These are phyloP conservation scores for Hippopotamyrus pictus DNA, from an alignment of 2,797 vertebrate species.

Conservation along the genomic window DNA sequence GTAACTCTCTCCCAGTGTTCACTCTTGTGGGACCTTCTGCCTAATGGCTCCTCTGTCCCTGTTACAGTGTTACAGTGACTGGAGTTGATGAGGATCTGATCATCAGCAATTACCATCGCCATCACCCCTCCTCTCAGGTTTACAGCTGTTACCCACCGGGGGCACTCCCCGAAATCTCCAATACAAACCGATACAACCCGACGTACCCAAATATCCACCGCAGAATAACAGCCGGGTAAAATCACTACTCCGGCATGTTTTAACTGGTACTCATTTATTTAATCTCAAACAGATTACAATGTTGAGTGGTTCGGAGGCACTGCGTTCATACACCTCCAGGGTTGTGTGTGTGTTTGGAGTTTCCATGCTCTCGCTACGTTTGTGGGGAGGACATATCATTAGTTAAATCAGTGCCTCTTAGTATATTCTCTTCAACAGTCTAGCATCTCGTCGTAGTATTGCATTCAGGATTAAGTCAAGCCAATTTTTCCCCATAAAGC, in stretches of 20 bases:
- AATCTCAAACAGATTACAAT: neutral
- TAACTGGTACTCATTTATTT: neutral
- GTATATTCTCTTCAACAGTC: neutral
- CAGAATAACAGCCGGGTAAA: neutral
- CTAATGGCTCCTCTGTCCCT: neutral
- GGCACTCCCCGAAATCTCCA: neutral
- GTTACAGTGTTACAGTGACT: neutral
- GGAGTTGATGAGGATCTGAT: neutral
- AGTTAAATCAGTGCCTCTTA: neutral
- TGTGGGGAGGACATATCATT: neutral
- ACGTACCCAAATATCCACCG: neutral
- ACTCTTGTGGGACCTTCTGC: no score
- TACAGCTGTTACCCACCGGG: neutral
- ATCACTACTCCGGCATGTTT: neutral
- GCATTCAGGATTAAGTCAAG: neutral
- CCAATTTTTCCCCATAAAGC: neutral
- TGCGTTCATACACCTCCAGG: neutral
- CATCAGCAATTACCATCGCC: neutral
- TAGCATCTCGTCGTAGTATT: neutral
- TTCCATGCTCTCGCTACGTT: neutral
- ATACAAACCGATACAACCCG: neutral
- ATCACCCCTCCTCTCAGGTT: neutral
- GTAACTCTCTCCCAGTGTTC: no score
- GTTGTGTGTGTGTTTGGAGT: neutral
- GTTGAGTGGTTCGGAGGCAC: neutral